Evolutionary conservation across 2,113 vertebrate genomes (phyloP), one percentile per base, ranked within the genome.

Genomic region (Chaetodon auriga): DNA sequence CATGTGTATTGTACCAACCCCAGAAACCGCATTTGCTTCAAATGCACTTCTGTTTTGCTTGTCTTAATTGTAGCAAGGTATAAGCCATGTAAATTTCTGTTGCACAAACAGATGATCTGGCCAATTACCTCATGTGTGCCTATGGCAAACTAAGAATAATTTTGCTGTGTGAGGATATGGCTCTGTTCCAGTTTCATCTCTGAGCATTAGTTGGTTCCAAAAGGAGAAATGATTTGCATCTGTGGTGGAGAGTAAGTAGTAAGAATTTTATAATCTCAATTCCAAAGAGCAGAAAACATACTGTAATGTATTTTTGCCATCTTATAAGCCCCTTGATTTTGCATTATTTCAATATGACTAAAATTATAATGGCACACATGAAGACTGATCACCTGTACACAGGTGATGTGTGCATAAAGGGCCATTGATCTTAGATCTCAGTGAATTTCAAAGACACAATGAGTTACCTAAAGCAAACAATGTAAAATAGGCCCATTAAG

Each of bases 401-500:
- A 80, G 77, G 78, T 87, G 80, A 87, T 76, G 76, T 83, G 75
- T 89, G 86, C 90, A 86, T 83, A 86, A 86, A 87, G 63, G 72
- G 2, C 81, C 92, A 95, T 95, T 92, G 93, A 95, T 95, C 94
- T 93, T 88, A 86, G 91, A 90, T 92, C 93, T 94, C 92, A 90
- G 95, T 84, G 71, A 91, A 93, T 93, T 92, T 87, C 84, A 90
- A 90, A 94, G 94, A 94, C 92, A 92, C 86, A 84, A 75, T 78
- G 86, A 89, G 92, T 94, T 94, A 94, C 93, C 83, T 85, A 94
- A 94, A 94, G 93, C 92, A 95, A 95, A 96, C 93, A 95, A 95
- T 95, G 95, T 95, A 95, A 96, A 96, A 95, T 95, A 95, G 92
- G 79, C 92, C 94, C 94, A 96, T 96, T 96, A 96, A 94, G 92